These are phyloP conservation scores for Tetramorium bicarinatum DNA, from an alignment of 2,888 invertebrate genomes.

Conservation along the genomic window DNA sequence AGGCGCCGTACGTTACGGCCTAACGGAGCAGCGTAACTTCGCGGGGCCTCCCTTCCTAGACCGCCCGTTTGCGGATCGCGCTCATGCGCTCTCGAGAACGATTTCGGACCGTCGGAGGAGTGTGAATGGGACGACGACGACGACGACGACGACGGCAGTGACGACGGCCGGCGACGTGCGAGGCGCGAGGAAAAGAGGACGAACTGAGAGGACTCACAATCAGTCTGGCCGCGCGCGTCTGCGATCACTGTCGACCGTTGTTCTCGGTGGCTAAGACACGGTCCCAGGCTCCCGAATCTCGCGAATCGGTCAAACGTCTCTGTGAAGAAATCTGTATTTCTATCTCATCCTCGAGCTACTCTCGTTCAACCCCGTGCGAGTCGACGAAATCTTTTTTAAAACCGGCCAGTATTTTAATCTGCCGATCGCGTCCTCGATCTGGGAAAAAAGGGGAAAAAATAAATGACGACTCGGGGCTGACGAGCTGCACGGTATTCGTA, in stretches of 20 bases:
- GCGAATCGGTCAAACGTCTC: background rate
- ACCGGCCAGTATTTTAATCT: background rate
- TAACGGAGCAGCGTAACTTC: constrained; percentile 1
- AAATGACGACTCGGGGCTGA: background rate
- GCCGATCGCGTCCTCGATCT: background rate
- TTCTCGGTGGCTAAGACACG: constrained; percentile 27
- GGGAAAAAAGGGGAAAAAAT: background rate
- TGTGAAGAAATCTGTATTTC: background rate
- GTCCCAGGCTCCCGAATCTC: background rate
- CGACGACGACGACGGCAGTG: constrained; percentile 49
- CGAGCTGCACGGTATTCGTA: background rate
- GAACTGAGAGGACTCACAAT: constrained; percentile 66
- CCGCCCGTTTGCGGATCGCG: constrained; percentile 56
- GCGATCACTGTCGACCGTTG: constrained; percentile 77
- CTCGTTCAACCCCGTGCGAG: background rate
- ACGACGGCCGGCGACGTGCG: constrained; percentile 61
- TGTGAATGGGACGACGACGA: constrained; percentile 69
- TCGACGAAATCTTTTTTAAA: background rate
- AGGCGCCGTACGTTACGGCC: constrained; percentile 24
- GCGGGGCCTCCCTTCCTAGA: constrained; percentile 55
- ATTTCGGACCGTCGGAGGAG: constrained; percentile 54
- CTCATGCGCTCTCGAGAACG: constrained; percentile 73
- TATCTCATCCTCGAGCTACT: background rate
- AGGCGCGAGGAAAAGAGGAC: constrained; percentile 69
- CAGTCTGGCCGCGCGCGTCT: constrained; percentile 83